These are phyloP conservation scores for Arenicola marina DNA, from an alignment of 2,888 invertebrate species.

Conservation along the genomic window DNA sequence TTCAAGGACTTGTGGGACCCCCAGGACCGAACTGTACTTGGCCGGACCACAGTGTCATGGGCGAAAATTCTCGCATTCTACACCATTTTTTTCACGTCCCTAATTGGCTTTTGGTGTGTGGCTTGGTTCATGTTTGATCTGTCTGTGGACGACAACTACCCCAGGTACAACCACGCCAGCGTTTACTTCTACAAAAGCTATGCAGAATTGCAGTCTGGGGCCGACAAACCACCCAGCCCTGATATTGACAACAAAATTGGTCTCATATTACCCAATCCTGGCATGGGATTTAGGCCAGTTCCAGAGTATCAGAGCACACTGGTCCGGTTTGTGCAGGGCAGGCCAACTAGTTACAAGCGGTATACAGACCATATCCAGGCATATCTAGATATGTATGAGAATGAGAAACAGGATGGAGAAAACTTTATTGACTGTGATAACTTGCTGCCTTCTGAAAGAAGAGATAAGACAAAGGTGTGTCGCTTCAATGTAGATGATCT, in stretches of 20 bases:
- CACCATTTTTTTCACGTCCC: not conserved
- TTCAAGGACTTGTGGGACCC: not conserved
- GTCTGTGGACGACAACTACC: not conserved
- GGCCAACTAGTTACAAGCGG: conserved; percentile 43
- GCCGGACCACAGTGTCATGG: not conserved
- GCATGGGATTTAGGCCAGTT: conserved; percentile 70
- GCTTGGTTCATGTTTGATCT: not conserved
- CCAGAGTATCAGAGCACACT: conserved; percentile 92
- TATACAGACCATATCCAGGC: conserved; percentile 55
- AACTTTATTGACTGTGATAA: conserved; percentile 34
- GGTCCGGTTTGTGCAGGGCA: conserved; percentile 79
- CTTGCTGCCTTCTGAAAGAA: conserved; percentile 10
- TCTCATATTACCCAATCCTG: conserved; percentile 3
- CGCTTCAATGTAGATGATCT: conserved; percentile 76
- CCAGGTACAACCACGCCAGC: not conserved
- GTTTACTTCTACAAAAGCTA: no score
- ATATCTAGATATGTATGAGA: conserved; percentile 68
- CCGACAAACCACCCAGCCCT: no score
- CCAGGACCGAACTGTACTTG: not conserved
- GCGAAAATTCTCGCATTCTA: not conserved
- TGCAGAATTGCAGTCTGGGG: no score
- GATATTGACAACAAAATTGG: not conserved
- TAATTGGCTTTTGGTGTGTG: not conserved
- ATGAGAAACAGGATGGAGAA: conserved; percentile 38
- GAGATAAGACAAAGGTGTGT: conserved; percentile 68